Evolutionary conservation across 2,797 vertebrate genomes (phyloP).

Genomic region (Poeciliopsis gracilis): DNA sequence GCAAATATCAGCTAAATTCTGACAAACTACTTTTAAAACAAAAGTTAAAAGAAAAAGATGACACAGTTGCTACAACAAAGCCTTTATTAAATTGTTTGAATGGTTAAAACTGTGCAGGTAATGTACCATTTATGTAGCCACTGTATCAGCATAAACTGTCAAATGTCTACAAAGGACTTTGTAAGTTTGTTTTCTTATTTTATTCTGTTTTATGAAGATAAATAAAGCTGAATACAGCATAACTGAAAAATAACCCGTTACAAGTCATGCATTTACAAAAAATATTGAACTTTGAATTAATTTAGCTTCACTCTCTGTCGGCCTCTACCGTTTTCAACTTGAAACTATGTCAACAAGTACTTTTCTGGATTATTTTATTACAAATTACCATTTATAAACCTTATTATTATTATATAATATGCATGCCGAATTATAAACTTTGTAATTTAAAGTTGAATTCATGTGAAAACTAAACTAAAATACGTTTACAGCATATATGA

Average conservation of each 20-base stretch:
- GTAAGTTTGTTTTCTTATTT: not conserved
- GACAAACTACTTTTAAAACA: not conserved
- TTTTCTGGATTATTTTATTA: not conserved
- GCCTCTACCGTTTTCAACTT: not conserved
- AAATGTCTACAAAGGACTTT: too few relatives aligned
- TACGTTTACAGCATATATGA: rapidly evolving
- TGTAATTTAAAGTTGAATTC: rapidly evolving
- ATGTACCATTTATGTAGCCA: too few relatives aligned
- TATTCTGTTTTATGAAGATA: not conserved
- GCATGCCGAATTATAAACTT: not conserved
- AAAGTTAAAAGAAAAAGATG: not conserved
- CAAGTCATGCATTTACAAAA: not conserved
- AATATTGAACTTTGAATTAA: not conserved
- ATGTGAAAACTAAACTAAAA: rapidly evolving
- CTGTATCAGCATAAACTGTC: too few relatives aligned
- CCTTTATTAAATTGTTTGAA: not conserved
- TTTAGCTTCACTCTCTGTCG: not conserved
- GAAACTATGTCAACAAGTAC: not conserved
- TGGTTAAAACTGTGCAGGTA: too few relatives aligned
- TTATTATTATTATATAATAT: not conserved
- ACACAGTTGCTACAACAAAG: not conserved
- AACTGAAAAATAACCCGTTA: not conserved
- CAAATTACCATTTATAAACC: not conserved
- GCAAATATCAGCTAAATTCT: not conserved
- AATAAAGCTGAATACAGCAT: not conserved